Percentiles rank a stretch among this genome's conserved stretches.
These are phyloP conservation scores for Epiblema foenella DNA, from an alignment of 2,888 invertebrate genomes.

Conservation along the genomic window DNA sequence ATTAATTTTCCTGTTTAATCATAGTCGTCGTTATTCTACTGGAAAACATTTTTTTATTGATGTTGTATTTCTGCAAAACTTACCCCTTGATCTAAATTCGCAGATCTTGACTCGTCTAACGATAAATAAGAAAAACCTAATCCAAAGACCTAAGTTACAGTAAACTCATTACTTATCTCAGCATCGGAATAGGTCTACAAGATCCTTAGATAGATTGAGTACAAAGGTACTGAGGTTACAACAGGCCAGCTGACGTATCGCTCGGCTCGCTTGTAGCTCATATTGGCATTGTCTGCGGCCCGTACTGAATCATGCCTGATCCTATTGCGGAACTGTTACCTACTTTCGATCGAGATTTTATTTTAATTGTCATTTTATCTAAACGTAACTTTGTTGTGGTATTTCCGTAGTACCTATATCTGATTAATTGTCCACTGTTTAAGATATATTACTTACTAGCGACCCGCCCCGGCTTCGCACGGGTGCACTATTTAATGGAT, in stretches of 20 bases:
- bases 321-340: conserved; percentile 40
- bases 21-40: background rate
- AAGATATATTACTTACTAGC: too few species aligned
- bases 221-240: conserved; percentile 51
- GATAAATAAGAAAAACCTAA: background rate
- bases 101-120: background rate
- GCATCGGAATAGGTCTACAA: conserved; percentile 39
- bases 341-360: conserved; percentile 8
- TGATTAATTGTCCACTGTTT: too few species aligned
- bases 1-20: background rate
- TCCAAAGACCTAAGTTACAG: conserved; percentile 16
- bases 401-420: background rate
- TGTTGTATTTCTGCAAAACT: background rate
- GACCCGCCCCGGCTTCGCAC: too few species aligned
- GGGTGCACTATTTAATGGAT: too few species aligned
- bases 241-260: conserved; percentile 59
- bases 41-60: background rate
- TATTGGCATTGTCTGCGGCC: conserved; percentile 67
- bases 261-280: conserved; percentile 66
- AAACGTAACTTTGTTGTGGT: background rate
- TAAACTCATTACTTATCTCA: conserved; percentile 33
- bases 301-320: conserved; percentile 55
- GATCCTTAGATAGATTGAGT: conserved; percentile 37
- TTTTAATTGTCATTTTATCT: conserved; percentile 5
- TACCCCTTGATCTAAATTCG: background rate